Evolutionary conservation across 1,140 invertebrate species (phyloP), one percentile per base, ranked within the genome.

Genomic region (Lanistes nyassanus): DNA sequence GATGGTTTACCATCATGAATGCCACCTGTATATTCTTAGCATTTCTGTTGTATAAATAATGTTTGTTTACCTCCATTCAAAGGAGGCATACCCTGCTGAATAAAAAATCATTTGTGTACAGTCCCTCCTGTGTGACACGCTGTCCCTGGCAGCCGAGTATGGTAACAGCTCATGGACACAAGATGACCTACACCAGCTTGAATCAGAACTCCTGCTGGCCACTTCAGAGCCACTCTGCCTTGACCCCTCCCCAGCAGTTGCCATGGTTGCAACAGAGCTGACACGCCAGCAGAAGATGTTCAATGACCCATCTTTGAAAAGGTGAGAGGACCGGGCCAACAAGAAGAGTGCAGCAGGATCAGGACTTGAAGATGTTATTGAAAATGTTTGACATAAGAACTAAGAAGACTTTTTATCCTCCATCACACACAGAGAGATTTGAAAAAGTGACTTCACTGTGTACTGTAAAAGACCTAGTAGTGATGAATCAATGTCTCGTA

Each of bases 171-270:
- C 81, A 29, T 95, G 93, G 93, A 93, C 93, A 64, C 91, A 92
- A 23, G 94, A 97, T 76, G 95, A 97, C 78, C 92, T 93, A 47
- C 91, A 94, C 71, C 89, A 92, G 16, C 84, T 97, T 64, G 96
- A 98, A 87, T 95, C 94, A 80, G 93, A 95, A 81, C 87, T 97
- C 69, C 91, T 97, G 26, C 91, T 95, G 80, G 94, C 94, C 29
- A 95, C 94, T 13, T 92, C 94, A 68, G 94, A 95, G 56, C 94
- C 94, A 34, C 89, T 98, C 3, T 97, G 95, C 86, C 90, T 97
- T 23, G 95, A 97, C 87, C 95, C 96, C 2, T 93, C 94, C 81
- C 94, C 95, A 7, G 91, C 93, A 34, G 93, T 96, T 26, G 93
- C 93, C 37, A 88, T 95, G 56, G 90, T 94, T 64, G 92, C 93